Evolutionary conservation across 2,888 invertebrate species (phyloP), one percentile per base, ranked within the genome.

Genomic region (Leptopilina syphax): DNA sequence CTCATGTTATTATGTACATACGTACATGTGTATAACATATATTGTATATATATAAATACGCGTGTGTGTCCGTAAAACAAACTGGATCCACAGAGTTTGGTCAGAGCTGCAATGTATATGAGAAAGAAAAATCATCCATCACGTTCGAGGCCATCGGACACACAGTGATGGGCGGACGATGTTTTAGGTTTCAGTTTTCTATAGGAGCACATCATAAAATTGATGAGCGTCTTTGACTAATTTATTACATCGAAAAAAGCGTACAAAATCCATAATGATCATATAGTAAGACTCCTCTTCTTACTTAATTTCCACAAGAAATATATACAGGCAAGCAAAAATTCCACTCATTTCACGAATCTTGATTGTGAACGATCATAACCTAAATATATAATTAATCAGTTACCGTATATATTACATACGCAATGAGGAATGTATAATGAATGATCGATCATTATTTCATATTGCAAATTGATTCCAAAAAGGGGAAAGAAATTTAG

Each of bases 141-240:
- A 90, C 86, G 88, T 90, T 91, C 90, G 90, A 89, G 88, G 88
- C 86, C 88, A 88, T 88, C 85, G 86, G 83, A 86, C 80, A 86
- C 80, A 83, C 85, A 86, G 81, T 83, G 82, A 82, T 79, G 84
- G 86, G 84, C 84, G 85, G 82, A 79, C 81, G 83, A 83, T 83
- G 82, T 84, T 83, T 83, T 79, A 78, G 79, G 83, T 80, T 84
- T 83, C 86, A 85, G 82, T 87, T 86, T 87, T 86, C 87, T 87
- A 87, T 85, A 82, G 82, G 84, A 85, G 84, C 84, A 83, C 86
- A 86, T 87, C 89, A 87, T 87, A 89, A 90, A 91, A 91, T 91
- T 91, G 90, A 91, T 91, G 91, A 91, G 88, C 87, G 90, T 87
- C 88, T 90, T 90, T 89, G 88, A 89, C 91, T 91, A 91, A 91